These are phyloP conservation scores for Arge pagana DNA, from an alignment of 2,888 invertebrate species.

Conservation along the genomic window DNA sequence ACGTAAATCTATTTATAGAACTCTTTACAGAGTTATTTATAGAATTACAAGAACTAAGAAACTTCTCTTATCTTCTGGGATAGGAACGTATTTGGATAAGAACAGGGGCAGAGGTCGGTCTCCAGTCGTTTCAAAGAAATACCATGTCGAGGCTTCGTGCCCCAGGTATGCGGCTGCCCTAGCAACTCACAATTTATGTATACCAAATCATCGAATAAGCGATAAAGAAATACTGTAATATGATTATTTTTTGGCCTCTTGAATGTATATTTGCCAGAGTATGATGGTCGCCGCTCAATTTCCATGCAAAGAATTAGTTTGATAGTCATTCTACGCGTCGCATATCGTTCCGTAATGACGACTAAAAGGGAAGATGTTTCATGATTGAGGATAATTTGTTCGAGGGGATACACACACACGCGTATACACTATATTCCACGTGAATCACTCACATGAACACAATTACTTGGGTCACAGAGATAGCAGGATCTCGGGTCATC, in stretches of 20 bases:
- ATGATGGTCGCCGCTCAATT: too few relatives aligned
- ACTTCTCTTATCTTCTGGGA: conserved; percentile 32
- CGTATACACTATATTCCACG: conserved; percentile 25
- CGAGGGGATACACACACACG: conserved; percentile 44
- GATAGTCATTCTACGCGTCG: too few relatives aligned
- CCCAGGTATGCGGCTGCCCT: too few relatives aligned
- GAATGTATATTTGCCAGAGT: too few relatives aligned
- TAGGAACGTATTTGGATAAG: conserved; percentile 29
- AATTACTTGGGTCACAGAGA: conserved; percentile 45
- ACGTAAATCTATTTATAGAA: conserved; percentile 17
- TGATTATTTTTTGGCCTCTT: too few relatives aligned
- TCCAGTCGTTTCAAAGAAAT: too few relatives aligned
- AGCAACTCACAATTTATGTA: too few relatives aligned
- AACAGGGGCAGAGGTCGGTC: conserved; percentile 38
- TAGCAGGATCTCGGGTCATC: conserved; percentile 53
- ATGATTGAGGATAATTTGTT: conserved; percentile 44
- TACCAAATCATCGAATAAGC: too few relatives aligned
- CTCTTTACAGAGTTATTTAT: conserved; percentile 14
- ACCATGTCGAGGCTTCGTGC: too few relatives aligned
- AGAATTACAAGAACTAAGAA: conserved; percentile 23
- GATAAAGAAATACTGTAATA: too few relatives aligned
- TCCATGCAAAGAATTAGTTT: neutral
- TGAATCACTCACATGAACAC: conserved; percentile 25
- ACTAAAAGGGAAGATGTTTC: conserved; percentile 28
- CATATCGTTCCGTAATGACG: conserved; percentile 1